These are phyloP conservation scores for Bibio marci DNA, from an alignment of 2,888 invertebrate genomes.

Conservation along the genomic window DNA sequence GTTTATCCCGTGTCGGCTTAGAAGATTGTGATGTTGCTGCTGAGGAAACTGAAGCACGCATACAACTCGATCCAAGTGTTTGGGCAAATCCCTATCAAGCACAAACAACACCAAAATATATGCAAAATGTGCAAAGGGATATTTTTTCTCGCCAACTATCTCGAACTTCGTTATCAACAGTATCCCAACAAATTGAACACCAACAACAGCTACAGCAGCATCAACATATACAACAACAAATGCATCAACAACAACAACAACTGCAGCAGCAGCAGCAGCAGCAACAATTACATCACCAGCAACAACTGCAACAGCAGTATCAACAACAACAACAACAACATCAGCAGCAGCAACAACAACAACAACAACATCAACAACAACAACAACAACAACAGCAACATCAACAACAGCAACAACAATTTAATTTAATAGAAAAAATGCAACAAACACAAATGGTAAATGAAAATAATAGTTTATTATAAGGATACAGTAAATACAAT, in stretches of 20 bases:
- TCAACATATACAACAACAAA: background rate
- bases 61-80: slow-evolving; percentile 30
- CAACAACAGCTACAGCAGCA: background rate
- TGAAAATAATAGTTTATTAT: too few relatives aligned
- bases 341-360: slow-evolving; percentile 10
- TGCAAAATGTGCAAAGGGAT: too few relatives aligned
- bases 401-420: background rate
- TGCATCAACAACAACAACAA: background rate
- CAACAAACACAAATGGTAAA: background rate
- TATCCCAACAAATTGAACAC: background rate
- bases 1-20: slow-evolving; percentile 24
- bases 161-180: slow-evolving; percentile 9
- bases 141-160: background rate
- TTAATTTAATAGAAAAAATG: background rate
- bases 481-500: too few relatives aligned
- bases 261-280: background rate
- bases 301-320: background rate
- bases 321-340: slow-evolving; percentile 10
- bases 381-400: background rate
- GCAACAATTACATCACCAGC: background rate
- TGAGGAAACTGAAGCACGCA: slow-evolving; percentile 21
- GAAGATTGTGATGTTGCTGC: slow-evolving; percentile 25
- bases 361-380: slow-evolving; percentile 3
- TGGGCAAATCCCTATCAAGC: slow-evolving; percentile 30
- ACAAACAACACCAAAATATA: slow-evolving; percentile 7